Percentiles rank a stretch among this genome's conserved stretches.
phyloP scores from a whole-genome alignment of 2,797 vertebrate species.

The Myotis findleyi region DNA sequence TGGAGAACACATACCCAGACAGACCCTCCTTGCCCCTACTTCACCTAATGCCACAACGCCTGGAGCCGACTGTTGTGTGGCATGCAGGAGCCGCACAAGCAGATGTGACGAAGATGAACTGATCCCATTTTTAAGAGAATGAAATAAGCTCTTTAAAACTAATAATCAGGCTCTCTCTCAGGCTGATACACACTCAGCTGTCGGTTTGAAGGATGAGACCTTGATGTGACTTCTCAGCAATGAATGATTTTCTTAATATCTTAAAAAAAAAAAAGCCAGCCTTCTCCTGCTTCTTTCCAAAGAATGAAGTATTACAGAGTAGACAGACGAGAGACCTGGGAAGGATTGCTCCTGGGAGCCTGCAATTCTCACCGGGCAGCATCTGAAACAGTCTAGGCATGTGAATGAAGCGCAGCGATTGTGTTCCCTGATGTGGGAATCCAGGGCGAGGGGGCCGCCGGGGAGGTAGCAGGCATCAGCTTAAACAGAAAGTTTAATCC shows the following conservation, averaged over 20 bases:
- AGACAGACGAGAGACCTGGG: conserved; percentile 9
- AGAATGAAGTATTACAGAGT: conserved; percentile 60
- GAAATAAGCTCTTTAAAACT: conserved; percentile 81
- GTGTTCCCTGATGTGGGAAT: not conserved
- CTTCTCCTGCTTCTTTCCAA: conserved; percentile 50
- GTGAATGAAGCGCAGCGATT: not conserved
- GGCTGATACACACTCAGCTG: conserved; percentile 62
- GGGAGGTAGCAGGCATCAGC: not conserved
- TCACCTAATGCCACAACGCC: conserved; percentile 17
- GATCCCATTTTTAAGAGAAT: conserved; percentile 79
- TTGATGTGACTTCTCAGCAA: conserved; percentile 75
- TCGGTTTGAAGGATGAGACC: conserved; percentile 77
- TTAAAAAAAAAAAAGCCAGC: not conserved
- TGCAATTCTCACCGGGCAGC: not conserved
- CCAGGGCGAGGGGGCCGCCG: not conserved
- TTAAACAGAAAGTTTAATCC: not conserved
- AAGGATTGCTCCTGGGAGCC: not conserved
- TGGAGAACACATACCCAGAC: not conserved
- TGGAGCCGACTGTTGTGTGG: conserved; percentile 63
- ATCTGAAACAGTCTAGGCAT: not conserved
- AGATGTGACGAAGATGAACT: conserved; percentile 76
- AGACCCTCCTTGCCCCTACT: not conserved
- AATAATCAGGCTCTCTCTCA: conserved; percentile 72
- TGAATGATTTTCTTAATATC: conserved; percentile 77
- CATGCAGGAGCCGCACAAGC: conserved; percentile 52